Conservation (phyloP, 1,140 invertebrate species). For the Zaprionus vittiger region DNA sequence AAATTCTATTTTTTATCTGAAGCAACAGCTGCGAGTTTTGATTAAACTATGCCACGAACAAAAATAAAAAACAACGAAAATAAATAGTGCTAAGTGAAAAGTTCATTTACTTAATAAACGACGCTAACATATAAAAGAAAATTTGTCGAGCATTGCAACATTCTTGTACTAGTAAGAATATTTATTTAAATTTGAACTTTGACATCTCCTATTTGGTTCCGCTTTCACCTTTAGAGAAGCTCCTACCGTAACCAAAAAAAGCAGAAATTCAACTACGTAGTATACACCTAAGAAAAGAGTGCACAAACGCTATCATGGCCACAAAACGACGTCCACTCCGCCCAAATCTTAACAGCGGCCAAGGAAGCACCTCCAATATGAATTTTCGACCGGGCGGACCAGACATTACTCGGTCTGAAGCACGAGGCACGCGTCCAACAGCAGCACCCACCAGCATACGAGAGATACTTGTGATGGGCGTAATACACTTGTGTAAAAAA, state of each 20-base stretch:
- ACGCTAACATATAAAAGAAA: conserved; percentile 5
- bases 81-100: conserved; percentile 11
- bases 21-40: conserved; percentile 71
- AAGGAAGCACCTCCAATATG: conserved; percentile 64
- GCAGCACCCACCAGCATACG: conserved; percentile 92
- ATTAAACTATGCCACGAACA: conserved; percentile 34
- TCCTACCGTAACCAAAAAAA: conserved; percentile 66
- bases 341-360: conserved; percentile 40
- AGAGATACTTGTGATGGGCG: conserved; percentile 91
- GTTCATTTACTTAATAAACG: not conserved
- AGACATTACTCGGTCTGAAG: conserved; percentile 69
- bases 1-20: conserved; percentile 66
- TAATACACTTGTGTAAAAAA: conserved; percentile 95
- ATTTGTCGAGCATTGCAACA: not conserved
- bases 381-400: conserved; percentile 80
- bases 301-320: conserved; percentile 58
- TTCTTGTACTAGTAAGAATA: not conserved
- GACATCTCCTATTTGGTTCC: conserved; percentile 46
- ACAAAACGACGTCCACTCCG: conserved; percentile 77
- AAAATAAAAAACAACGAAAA: conserved; percentile 36
- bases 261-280: conserved; percentile 51
- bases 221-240: conserved; percentile 59
- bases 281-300: conserved; percentile 17
- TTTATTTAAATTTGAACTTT: conserved; percentile 55
- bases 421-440: conserved; percentile 88